Base-by-base conservation (phyloP, 1,140 invertebrate genomes). In the Oedothorax gibbosus region DNA sequence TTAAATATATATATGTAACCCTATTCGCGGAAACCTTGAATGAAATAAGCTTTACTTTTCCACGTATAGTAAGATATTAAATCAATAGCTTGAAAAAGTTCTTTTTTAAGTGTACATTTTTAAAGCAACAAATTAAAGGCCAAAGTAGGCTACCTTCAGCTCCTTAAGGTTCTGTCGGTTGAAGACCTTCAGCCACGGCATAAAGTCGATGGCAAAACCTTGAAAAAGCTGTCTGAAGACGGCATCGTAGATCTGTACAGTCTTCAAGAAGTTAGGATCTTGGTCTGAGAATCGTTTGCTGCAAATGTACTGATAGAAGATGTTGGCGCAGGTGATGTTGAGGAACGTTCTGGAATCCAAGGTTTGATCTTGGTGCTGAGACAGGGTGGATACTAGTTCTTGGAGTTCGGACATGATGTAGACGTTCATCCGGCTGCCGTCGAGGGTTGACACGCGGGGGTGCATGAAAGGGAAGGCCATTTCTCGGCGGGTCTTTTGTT, bases 221-320 rank as follows among this genome's bases (percentile, higher is more conserved):
- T 96, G 94, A 88, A 97, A 97, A 68, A 97, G 89, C 88, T 97
- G 96, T 92, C 93, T 95, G 90, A 98, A 98, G 5, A 98, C 94
- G 76, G 94, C 92, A 87, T 97, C 96, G 88, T 96, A 97, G 86
- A 93, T 93, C 21, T 91, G 88, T 0, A 96, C 92, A 83, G 95
- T 92, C 77, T 92, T 91, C 11, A 89, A 88, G 89, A 96, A 97
- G 5, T 92, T 91, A 0, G 85, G 12, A 87, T 97, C 93, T 8
- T 93, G 91, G 35, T 92, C 91, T 6, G 93, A 92, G 87, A 96
- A 96, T 4, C 94, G 91, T 0, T 91, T 92, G 69, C 93, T 94
- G 90, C 95, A 96, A 92, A 97, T 95, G 89, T 96, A 97, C 62
- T 94, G 92, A 14, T 92, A 92, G 89, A 98, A 97, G 89, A 97